Evolutionary conservation across 2,888 invertebrate species (phyloP), one percentile per base, ranked within the genome.

Genomic region (Epirrhoe alternata): DNA sequence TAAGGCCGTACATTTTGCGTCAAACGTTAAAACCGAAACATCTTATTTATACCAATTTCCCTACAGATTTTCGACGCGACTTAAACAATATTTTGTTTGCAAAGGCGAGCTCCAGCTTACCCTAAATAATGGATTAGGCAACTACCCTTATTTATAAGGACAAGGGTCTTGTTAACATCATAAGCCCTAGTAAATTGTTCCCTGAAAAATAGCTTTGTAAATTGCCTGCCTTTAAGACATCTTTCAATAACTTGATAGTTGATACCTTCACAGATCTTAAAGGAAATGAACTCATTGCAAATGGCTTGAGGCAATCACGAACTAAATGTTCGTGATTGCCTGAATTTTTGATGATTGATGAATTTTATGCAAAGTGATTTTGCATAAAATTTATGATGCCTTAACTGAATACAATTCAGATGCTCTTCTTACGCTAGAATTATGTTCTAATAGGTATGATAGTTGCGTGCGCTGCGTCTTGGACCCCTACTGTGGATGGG

Each of bases 401-500:
- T 24, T 24, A 24, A 24, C 24, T 2, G 24, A 2, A 24, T 2
- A 24, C 24, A 3, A 24, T 24, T 24, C 24, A 24, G 24, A 24
- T 24, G 3, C 24, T 24, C 24, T 24, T 24, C 24, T 24, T 24
- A 24, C 1, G 24, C 24, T 24, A 24, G 3, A 24, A 14, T n/a
- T 45, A 16, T 54, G 17, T 17, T 60, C n/a, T 17, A 57, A 71
- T 63, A 94, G 94, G 52, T 95, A 95, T 79, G 94, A 94, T 81
- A 94, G 94, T 73, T 95, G 95, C 82, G 87, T 94, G 6, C 93
- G 94, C 5, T 96, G 96, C 81, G 94, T 95, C 12, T 86, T 94
- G 64, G 96, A 96, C 78, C 95, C 96, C 0, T 95, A 95, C 79
- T 96, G 96, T 77, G 95, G 95, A n/a, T 96, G 96, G 96, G 95